Base-by-base conservation (phyloP, 2,797 vertebrate species). In the Capromys pilorides region DNA sequence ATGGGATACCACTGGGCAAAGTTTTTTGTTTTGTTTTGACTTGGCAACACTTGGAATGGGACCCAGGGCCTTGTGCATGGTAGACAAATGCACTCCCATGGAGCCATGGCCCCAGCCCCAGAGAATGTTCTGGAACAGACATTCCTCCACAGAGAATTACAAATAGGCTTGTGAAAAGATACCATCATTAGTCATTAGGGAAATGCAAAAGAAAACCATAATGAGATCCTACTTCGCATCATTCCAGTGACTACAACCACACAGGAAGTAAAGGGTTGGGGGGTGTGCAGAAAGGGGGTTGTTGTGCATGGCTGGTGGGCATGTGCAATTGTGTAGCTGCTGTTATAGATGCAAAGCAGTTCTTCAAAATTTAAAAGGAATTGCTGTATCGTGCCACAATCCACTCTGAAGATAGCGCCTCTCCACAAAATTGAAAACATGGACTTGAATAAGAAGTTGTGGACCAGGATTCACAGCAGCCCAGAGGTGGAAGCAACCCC, bases 161-260 rank as follows among this genome's bases (percentile, higher is more conserved):
- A 75, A 78, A 64, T 36, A 54, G 83, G 59, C 45, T 61, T 18
- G 41, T 28, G 21, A 77, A 73, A 86, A 71, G 36, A 86, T 31
- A 28, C 18, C 5, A n/a, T 64, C 7, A 4, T 9, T 16, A 41
- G 24, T 78, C 59, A 69, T 31, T 51, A 89, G 67, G 57, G 49
- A 88, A 78, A 73, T 36, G 12, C 64, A 59, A 88, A 88, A 77
- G 33, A 36, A 96, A 88, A 8, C 79, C 67, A 71, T 41, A 57
- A 11, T 67, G 31, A 54, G 13, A 61, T 39, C 10, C 71, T 3
- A 22, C 39, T 66, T 88, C 26, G 24, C 24, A 71, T 67, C 31
- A 54, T 62, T 19, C 86, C 28, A 67, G 51, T 51, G 33, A 11
- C 49, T 57, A 19, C 64, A 22, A 80, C 31, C 24, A 41, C 19